Base-by-base conservation (phyloP, 2,797 vertebrate species). In the Eulemur rubriventer region DNA sequence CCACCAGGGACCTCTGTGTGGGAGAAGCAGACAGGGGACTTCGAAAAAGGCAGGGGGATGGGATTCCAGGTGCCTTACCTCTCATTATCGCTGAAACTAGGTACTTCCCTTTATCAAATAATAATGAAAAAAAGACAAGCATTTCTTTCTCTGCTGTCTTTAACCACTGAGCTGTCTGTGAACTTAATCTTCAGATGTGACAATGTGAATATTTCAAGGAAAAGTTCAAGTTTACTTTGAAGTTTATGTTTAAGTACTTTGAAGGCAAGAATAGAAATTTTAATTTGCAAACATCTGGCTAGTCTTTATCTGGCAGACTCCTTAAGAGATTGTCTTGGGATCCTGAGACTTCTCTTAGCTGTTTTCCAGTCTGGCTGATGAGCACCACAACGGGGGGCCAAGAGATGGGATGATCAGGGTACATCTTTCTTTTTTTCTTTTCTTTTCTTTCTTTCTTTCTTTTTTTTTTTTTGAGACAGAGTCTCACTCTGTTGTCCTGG, bases 51-150 rank as follows among this genome's bases (percentile, higher is more conserved):
- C 30, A 79, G 82, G 78, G 84, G 93, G 91, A 89, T 80, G 91
- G 92, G 86, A 97, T 81, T 96, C 92, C 96, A 98, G 94, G 98
- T 97, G 80, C 78, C 55, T 91, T 2, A 30, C 6, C 50, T 89
- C 81, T 94, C 81, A 78, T 63, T 97, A 92, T 69, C 33, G 57
- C 73, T 94, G 72, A 94, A 89, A 95, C 92, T 73, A 89, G 73
- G 52, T 83, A 70, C 26, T 59, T 96, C 55, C 35, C 67, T 96
- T 89, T 57, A 90, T 59, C 24, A 69, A 97, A 61, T 89, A 85
- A 85, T 55, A 67, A 61, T 6, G 24, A 55, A 69, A 46, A 65
- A 91, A 17, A 85, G 50, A 48, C 8, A 14, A 78, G 4, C 14
- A 26, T 89, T 89, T 91, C 28, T 95, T 95, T 93, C 30, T 72